Percentiles rank a stretch among this genome's conserved stretches.
Conservation (phyloP, 2,888 invertebrate species). For the Hydropsyche betteni region DNA sequence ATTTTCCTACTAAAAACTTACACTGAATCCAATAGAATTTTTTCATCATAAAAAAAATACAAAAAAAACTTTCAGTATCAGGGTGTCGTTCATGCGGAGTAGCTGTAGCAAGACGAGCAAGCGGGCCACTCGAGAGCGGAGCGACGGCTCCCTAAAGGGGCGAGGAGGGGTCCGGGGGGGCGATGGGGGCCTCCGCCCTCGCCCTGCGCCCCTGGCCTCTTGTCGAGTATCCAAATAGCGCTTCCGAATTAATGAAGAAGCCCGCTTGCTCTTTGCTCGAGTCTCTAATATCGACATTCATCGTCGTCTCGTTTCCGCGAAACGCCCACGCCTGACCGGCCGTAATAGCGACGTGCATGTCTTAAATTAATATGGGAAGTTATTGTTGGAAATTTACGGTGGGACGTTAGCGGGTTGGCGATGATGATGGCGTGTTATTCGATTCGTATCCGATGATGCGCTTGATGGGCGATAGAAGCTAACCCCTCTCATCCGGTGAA, state of each 20-base stretch:
- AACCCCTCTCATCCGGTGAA: conserved; percentile 13
- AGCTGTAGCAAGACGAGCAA: conserved; percentile 31
- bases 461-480: neutral
- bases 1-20: too few relatives aligned
- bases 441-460: too few relatives aligned
- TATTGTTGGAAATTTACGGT: too few relatives aligned
- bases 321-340: conserved; percentile 7
- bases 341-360: neutral
- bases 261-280: conserved; percentile 39
- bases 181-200: conserved; percentile 1
- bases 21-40: too few relatives aligned
- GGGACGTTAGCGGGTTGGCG: too few relatives aligned
- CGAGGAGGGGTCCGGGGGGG: neutral
- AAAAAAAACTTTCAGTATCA: neutral
- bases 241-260: conserved; percentile 43
- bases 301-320: conserved; percentile 1
- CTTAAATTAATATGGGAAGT: neutral
- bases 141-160: conserved; percentile 19
- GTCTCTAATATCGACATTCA: conserved; percentile 40
- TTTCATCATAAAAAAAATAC: neutral
- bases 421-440: too few relatives aligned
- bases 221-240: conserved; percentile 40
- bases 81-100: conserved; percentile 17
- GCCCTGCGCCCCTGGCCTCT: conserved; percentile 8
- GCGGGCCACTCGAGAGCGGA: conserved; percentile 26